phyloP scores from a whole-genome alignment of 2,888 invertebrate species.

The Hetaerina titia region DNA sequence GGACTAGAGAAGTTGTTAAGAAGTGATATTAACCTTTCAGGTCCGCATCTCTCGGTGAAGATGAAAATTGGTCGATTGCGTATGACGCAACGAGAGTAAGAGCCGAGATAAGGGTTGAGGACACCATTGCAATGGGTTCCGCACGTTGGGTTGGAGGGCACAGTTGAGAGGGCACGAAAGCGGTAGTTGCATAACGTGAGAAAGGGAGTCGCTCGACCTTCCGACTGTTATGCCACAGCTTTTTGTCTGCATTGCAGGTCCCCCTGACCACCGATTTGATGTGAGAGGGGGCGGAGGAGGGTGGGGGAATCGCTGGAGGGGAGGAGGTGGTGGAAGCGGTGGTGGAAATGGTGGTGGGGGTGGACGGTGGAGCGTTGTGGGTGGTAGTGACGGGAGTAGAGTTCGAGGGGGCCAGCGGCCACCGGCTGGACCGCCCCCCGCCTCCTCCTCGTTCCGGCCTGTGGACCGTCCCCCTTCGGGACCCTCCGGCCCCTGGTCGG shows the following conservation, averaged over 20 bases:
- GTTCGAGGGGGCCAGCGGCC: neutral
- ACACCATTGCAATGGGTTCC: neutral
- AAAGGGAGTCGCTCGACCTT: neutral
- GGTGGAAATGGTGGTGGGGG: neutral
- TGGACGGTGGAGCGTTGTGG: neutral
- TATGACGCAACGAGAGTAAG: neutral
- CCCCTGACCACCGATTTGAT: neutral
- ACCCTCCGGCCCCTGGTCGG: neutral
- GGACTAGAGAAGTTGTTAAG: too few relatives aligned
- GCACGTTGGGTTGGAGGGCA: neutral
- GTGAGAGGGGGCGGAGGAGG: neutral
- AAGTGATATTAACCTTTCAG: too few relatives aligned
- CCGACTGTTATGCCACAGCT: slow-evolving; percentile 18
- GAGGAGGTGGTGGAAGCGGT: neutral
- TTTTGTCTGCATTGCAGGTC: slow-evolving; percentile 32
- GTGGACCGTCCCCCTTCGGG: neutral
- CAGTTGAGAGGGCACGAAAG: neutral
- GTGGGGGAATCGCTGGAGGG: neutral
- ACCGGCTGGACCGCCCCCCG: neutral
- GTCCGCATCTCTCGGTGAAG: too few relatives aligned
- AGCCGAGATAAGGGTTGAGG: neutral
- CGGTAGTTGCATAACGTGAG: neutral
- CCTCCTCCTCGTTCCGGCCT: neutral
- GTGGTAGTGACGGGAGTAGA: neutral
- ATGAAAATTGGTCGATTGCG: too few relatives aligned